Conservation (phyloP, 2,113 vertebrate genomes). For the Telmatochromis sp. region DNA sequence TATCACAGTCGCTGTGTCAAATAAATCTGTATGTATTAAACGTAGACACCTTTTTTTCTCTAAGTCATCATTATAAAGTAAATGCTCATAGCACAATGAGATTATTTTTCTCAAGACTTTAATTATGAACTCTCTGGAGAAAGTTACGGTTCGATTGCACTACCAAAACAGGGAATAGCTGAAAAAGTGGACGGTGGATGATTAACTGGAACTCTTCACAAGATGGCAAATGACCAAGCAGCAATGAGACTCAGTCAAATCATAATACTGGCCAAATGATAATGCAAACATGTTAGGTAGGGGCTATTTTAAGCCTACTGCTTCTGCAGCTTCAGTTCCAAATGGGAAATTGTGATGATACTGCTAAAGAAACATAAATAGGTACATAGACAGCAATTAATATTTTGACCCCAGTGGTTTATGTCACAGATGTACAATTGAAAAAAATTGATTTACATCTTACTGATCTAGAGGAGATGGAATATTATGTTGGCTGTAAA, state of each 20-base stretch:
- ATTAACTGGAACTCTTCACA: not conserved
- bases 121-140: not conserved
- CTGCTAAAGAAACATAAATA: not conserved
- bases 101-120: not conserved
- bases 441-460: not conserved
- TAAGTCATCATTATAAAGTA: not conserved
- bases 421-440: not conserved
- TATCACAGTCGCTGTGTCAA: not conserved
- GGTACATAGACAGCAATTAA: not conserved
- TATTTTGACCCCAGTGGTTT: not conserved
- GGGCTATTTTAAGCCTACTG: not conserved
- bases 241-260: not conserved
- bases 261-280: not conserved
- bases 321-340: not conserved
- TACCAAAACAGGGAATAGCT: not conserved
- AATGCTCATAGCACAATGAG: not conserved
- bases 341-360: not conserved
- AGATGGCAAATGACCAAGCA: not conserved
- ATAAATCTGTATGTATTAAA: not conserved
- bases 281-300: not conserved
- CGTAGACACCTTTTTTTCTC: not conserved
- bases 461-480: not conserved
- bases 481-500: not conserved
- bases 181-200: not conserved
- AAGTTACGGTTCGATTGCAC: not conserved